A percentile compares a stretch with the other conserved stretches of the same genome.
Evolutionary conservation across 1,140 invertebrate species (phyloP).

Genomic region (Drosophila ananassae): DNA sequence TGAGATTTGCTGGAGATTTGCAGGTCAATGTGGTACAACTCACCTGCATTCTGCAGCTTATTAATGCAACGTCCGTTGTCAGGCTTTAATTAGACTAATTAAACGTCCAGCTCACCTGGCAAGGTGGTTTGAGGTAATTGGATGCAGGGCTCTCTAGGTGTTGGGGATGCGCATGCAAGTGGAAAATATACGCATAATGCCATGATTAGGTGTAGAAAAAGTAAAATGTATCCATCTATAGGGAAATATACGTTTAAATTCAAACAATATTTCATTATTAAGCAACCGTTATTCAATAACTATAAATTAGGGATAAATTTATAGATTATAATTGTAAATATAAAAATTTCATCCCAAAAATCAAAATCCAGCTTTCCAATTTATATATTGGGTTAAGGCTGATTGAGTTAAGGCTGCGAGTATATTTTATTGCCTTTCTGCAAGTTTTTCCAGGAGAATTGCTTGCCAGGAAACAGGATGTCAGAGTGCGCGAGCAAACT

Average conservation of each 20-base stretch:
- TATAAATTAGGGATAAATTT: too few species aligned
- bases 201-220: conserved; percentile 1
- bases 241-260: too few species aligned
- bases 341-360: neutral
- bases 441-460: neutral
- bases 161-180: conserved; percentile 15
- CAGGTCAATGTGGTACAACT: conserved; percentile 22
- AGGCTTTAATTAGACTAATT: conserved; percentile 69
- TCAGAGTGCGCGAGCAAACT: conserved; percentile 40
- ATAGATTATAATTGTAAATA: too few species aligned
- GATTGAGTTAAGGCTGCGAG: neutral
- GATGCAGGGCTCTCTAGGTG: conserved; percentile 7
- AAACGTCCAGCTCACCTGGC: conserved; percentile 48
- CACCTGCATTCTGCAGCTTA: conserved; percentile 51
- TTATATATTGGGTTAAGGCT: too few species aligned
- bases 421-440: neutral
- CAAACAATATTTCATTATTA: too few species aligned
- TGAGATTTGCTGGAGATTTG: conserved; percentile 17
- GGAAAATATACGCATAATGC: conserved; percentile 24
- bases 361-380: neutral
- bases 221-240: neutral
- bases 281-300: too few species aligned
- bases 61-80: conserved; percentile 62
- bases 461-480: conserved; percentile 35
- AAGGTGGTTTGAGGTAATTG: conserved; percentile 10